phyloP scores from a whole-genome alignment of 2,797 vertebrate species.

The Myiotriccus ornatus region DNA sequence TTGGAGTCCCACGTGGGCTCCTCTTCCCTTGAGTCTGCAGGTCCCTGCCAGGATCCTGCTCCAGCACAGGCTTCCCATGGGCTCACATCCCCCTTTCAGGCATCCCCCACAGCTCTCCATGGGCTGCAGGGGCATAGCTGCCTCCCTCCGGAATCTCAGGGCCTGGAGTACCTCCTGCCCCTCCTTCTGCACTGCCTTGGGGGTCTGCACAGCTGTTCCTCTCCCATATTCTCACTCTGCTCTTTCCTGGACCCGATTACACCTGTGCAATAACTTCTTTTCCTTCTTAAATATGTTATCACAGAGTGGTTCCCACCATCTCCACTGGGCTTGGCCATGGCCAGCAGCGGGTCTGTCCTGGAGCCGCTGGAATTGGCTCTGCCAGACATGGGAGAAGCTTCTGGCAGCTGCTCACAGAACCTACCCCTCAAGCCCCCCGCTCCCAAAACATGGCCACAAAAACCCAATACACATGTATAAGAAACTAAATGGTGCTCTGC shows the following conservation, averaged over 20 bases:
- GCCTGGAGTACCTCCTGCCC: background rate
- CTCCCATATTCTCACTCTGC: background rate
- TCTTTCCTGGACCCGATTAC: background rate
- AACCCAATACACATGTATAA: background rate
- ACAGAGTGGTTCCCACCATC: background rate
- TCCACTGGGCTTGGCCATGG: background rate
- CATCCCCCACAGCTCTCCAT: background rate
- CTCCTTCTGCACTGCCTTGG: background rate
- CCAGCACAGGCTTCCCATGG: background rate
- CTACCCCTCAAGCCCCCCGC: background rate
- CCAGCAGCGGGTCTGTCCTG: background rate
- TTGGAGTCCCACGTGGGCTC: too few relatives aligned
- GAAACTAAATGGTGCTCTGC: background rate
- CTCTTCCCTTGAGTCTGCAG: background rate
- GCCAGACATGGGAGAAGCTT: background rate
- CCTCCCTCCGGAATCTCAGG: background rate
- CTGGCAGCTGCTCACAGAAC: background rate
- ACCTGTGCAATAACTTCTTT: background rate
- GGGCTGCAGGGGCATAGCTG: background rate
- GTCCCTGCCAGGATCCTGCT: background rate
- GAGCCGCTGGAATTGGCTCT: background rate
- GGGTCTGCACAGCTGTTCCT: background rate
- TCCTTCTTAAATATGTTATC: background rate
- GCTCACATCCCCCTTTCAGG: background rate
- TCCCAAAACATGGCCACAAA: background rate